Evolutionary conservation across 2,113 vertebrate genomes (phyloP).

Genomic region (Peromyscus californicus): DNA sequence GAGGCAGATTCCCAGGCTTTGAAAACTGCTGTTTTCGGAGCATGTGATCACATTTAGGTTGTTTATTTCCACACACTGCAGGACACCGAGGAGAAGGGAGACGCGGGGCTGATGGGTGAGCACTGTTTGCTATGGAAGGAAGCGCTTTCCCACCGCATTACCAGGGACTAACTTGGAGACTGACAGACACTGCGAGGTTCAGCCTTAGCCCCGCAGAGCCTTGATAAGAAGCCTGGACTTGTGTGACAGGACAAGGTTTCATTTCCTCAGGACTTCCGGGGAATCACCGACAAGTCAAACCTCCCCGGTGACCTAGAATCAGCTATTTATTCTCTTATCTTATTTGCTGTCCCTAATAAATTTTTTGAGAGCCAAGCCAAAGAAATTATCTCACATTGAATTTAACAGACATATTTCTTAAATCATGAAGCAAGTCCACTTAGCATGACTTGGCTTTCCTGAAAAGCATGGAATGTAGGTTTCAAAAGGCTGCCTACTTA

Average conservation of each 20-base stretch:
- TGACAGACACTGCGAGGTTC: not conserved
- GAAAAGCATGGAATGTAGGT: not conserved
- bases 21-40: conserved; percentile 70
- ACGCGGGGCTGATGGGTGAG: conserved; percentile 20
- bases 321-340: not conserved
- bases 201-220: not conserved
- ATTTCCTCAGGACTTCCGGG: not conserved
- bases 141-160: conserved; percentile 50
- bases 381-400: not conserved
- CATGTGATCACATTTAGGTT: conserved; percentile 78
- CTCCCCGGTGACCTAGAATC: not conserved
- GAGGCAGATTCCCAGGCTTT: conserved; percentile 78
- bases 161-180: not conserved
- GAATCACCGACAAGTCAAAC: not conserved
- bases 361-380: not conserved
- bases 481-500: not conserved
- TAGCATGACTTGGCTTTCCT: conserved; percentile 26
- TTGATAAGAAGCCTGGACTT: not conserved
- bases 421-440: not conserved
- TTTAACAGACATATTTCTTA: not conserved
- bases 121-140: conserved; percentile 56
- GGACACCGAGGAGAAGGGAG: conserved; percentile 65
- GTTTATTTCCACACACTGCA: conserved; percentile 76
- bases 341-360: not conserved
- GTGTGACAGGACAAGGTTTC: not conserved